Conservation (phyloP, 2,113 vertebrate species). For the Phalacrocorax aristotelis region DNA sequence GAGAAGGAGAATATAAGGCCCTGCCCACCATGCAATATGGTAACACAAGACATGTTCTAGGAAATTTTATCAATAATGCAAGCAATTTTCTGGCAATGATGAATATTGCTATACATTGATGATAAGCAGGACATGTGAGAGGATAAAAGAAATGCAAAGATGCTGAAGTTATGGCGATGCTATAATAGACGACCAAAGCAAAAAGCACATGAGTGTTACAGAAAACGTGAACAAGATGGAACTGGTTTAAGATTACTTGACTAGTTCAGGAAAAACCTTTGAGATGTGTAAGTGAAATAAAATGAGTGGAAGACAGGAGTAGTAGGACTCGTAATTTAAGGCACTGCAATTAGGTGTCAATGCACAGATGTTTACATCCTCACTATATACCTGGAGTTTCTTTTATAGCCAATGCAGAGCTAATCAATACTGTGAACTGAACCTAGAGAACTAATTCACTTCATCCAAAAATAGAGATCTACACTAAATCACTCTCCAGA, state of each 20-base stretch:
- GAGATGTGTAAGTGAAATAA: neutral
- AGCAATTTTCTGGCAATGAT: neutral
- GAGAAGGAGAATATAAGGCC: constrained; percentile 11
- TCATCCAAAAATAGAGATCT: neutral
- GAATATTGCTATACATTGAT: neutral
- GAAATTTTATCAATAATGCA: neutral
- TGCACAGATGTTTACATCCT: neutral
- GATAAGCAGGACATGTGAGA: neutral
- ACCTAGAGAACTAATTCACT: neutral
- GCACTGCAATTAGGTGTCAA: neutral
- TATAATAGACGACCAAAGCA: neutral
- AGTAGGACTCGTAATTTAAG: neutral
- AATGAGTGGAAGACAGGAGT: neutral
- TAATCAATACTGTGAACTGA: neutral
- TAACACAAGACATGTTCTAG: neutral
- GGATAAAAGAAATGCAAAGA: neutral
- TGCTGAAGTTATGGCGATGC: neutral
- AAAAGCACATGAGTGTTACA: neutral
- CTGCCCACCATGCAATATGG: neutral
- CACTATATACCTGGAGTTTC: neutral
- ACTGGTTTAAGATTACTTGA: neutral
- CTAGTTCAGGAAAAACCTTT: neutral
- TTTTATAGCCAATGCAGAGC: neutral
- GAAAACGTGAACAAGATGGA: neutral
- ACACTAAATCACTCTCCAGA: neutral